phyloP scores from a whole-genome alignment of 2,113 vertebrate species.

The Phyllostomus discolor region DNA sequence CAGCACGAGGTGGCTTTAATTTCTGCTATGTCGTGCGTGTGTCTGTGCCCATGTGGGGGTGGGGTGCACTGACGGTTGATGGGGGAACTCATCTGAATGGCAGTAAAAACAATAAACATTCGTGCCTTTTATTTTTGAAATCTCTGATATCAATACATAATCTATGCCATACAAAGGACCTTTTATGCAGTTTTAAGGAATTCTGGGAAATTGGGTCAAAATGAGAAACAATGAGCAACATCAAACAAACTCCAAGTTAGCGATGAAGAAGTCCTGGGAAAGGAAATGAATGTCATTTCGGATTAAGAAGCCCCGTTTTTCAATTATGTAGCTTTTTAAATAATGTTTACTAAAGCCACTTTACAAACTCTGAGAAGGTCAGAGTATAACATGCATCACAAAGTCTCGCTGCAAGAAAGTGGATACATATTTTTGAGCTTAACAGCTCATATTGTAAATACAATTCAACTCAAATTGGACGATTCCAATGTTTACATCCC shows the following conservation, averaged over 20 bases:
- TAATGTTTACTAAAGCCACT: slow-evolving; percentile 50
- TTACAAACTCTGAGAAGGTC: slow-evolving; percentile 61
- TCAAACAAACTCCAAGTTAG: not conserved
- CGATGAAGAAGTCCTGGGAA: not conserved
- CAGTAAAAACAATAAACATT: slow-evolving; percentile 60
- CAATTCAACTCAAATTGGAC: not conserved
- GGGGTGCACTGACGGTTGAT: not conserved
- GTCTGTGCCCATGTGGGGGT: no score
- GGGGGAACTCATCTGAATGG: slow-evolving; percentile 55
- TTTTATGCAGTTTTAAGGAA: not conserved
- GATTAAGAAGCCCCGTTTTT: slow-evolving; percentile 32
- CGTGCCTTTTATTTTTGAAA: slow-evolving; percentile 37
- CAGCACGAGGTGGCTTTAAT: slow-evolving; percentile 79
- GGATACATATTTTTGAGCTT: slow-evolving; percentile 45
- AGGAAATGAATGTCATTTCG: not conserved
- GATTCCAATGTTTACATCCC: slow-evolving; percentile 42
- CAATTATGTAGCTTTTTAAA: slow-evolving; percentile 3
- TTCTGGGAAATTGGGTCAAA: not conserved
- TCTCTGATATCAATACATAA: not conserved
- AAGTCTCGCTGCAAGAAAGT: slow-evolving; percentile 48
- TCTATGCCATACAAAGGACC: not conserved
- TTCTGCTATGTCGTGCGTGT: slow-evolving; percentile 43
- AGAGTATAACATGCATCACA: slow-evolving; percentile 30
- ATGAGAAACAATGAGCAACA: not conserved
- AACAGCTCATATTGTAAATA: slow-evolving; percentile 37